Evolutionary conservation across 2,888 invertebrate genomes (phyloP), one percentile per base, ranked within the genome.

Genomic region (Cosmorhoe ocellata): DNA sequence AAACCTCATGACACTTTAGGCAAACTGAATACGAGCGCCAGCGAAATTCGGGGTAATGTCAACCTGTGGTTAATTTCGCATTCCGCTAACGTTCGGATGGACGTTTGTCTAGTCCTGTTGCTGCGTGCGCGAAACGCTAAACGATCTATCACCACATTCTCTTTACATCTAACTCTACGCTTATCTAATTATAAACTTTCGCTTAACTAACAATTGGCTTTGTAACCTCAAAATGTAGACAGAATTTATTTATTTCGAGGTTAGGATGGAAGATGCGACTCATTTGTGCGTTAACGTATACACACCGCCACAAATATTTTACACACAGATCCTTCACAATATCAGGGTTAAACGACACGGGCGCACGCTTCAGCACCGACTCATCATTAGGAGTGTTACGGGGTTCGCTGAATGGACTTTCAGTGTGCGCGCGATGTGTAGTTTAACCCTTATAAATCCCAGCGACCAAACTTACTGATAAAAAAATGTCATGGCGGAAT

Each of bases 151-250:
- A 75, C 78, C 81, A 76, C 73, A 72, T 64, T n/a, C 66, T 73
- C 69, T 66, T 71, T 79, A 78, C 69, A 71, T 67, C 79, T 84
- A 84, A 73, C 63, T 64, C 80, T 84, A 84, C 79, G 70, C 84
- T 84, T 86, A 87, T 52, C 69, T 79, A 79, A 79, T n/a, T 81
- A 84, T 82, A 82, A 76, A 76, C 66, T 77, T 80, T 80, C 67
- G 77, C 85, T 85, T 86, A 87, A 71, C 78, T 85, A 84, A 74
- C 64, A 84, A 81, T 87, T 87, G 87, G 86, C 87, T 82, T 81
- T 76, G 71, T 72, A 58, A 76, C 79, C 74, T 78, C 76, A 71
- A 73, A 69, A 61, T 63, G 66, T 69, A 72, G 69, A 75, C 70
- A 73, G 71, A 76, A 74, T 67, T n/a, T 39, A 13, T 34, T 71